Percentiles rank a stretch among this genome's conserved stretches.
Evolutionary conservation across 2,888 invertebrate species (phyloP).

Genomic region (Crossocerus cetratus): DNA sequence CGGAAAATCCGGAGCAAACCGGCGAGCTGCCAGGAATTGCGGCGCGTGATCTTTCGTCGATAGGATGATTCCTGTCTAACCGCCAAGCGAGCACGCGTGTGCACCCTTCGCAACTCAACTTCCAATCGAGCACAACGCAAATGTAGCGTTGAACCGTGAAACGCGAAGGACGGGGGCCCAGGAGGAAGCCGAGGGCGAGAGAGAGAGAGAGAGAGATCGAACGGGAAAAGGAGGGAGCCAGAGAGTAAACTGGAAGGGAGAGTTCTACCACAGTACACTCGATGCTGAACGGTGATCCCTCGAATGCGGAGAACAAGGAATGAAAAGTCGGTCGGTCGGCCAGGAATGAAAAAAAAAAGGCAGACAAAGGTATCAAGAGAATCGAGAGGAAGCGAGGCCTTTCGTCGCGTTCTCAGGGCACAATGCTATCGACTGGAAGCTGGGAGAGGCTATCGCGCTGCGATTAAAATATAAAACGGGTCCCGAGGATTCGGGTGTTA

Average conservation of each 20-base stretch:
- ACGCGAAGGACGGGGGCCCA: not conserved
- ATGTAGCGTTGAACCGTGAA: not conserved
- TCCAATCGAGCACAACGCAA: constrained; percentile 3
- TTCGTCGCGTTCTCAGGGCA: constrained; percentile 17
- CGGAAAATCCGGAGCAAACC: not conserved
- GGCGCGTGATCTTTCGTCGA: not conserved
- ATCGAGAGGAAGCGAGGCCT: not conserved
- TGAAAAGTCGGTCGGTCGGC: not conserved
- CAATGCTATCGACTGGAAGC: constrained; percentile 20
- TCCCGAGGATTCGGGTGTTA: constrained; percentile 73
- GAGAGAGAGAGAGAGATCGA: not conserved
- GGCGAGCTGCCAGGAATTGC: not conserved
- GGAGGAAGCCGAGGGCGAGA: not conserved
- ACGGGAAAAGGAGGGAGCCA: not conserved
- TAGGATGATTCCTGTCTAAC: constrained; percentile 1
- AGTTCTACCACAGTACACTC: not conserved
- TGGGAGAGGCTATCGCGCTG: constrained; percentile 62
- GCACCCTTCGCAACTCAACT: not conserved
- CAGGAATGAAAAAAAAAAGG: no score
- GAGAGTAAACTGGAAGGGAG: not conserved
- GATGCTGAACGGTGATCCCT: not conserved
- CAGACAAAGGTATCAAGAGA: not conserved
- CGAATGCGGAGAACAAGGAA: not conserved
- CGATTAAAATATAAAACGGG: constrained; percentile 74
- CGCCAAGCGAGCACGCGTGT: not conserved